phyloP scores from a whole-genome alignment of 1,140 invertebrate genomes.

The Drosophila sulfurigaster region DNA sequence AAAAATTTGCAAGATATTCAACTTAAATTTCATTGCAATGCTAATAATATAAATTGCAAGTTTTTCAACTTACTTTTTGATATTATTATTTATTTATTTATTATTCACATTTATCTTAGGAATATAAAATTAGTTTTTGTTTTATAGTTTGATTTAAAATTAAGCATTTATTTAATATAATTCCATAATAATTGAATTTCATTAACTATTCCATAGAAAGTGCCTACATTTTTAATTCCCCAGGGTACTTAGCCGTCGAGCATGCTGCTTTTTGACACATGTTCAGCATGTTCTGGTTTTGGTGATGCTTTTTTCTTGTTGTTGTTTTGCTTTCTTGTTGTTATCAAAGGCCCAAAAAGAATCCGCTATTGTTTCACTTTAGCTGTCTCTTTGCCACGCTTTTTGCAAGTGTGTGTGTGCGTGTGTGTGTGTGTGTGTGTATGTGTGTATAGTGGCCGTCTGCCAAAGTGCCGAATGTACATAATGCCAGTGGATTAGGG shows the following conservation, averaged over 20 bases:
- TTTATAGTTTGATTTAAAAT: too few species aligned
- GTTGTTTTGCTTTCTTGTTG: not conserved
- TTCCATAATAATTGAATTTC: too few species aligned
- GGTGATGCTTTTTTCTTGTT: not conserved
- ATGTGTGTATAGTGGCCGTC: conserved; percentile 60
- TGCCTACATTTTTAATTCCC: not conserved
- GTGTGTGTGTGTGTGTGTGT: conserved; percentile 23
- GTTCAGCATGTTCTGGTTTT: conserved; percentile 16
- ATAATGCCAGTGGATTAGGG: conserved; percentile 80
- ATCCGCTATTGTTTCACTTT: conserved; percentile 40
- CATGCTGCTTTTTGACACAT: not conserved
- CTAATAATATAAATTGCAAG: too few species aligned
- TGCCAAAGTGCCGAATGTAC: conserved; percentile 71
- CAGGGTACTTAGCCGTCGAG: conserved; percentile 1
- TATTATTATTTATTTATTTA: too few species aligned
- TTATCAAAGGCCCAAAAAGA: conserved; percentile 19
- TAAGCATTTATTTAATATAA: too few species aligned
- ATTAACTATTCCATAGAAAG: not conserved
- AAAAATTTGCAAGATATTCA: too few species aligned
- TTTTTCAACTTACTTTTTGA: too few species aligned
- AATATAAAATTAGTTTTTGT: too few species aligned
- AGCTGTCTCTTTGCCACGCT: conserved; percentile 16
- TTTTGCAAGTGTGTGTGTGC: conserved; percentile 7
- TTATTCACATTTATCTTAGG: too few species aligned
- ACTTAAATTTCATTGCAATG: too few species aligned